A percentile compares a stretch with the other conserved stretches of the same genome.
phyloP scores from a whole-genome alignment of 2,888 invertebrate genomes.

The Halictus quadricinctus region DNA sequence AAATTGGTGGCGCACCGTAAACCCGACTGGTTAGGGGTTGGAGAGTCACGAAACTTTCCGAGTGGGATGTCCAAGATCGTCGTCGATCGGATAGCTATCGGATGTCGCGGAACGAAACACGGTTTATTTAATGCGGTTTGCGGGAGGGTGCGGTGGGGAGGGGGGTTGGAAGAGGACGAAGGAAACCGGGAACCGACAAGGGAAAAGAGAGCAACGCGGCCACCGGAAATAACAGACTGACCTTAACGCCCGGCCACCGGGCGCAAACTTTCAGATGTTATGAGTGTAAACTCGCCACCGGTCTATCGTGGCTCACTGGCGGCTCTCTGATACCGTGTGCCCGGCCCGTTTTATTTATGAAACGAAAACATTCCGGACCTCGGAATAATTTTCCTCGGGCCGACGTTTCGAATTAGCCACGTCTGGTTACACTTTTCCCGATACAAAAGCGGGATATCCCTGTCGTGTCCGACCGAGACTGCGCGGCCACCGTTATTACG shows the following conservation, averaged over 20 bases:
- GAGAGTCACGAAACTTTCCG: background rate
- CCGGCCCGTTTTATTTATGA: constrained; percentile 60
- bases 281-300: constrained; percentile 61
- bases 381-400: constrained; percentile 52
- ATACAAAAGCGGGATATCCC: constrained; percentile 33
- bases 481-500: background rate
- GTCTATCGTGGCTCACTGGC: constrained; percentile 46
- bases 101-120: constrained; percentile 8
- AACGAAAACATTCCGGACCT: constrained; percentile 53
- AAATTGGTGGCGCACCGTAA: constrained; percentile 6
- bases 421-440: constrained; percentile 45
- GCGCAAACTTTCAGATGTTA: constrained; percentile 64
- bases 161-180: background rate
- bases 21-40: background rate
- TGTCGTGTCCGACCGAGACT: background rate
- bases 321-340: constrained; percentile 30
- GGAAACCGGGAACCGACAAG: constrained; percentile 19
- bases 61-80: background rate
- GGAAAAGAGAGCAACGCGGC: constrained; percentile 35
- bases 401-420: constrained; percentile 48
- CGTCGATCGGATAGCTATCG: background rate
- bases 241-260: constrained; percentile 55
- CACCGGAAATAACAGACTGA: constrained; percentile 53
- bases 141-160: background rate
- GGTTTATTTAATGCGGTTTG: constrained; percentile 26